Conservation (phyloP, 2,888 invertebrate species). For the Chromoteleia sp. region DNA sequence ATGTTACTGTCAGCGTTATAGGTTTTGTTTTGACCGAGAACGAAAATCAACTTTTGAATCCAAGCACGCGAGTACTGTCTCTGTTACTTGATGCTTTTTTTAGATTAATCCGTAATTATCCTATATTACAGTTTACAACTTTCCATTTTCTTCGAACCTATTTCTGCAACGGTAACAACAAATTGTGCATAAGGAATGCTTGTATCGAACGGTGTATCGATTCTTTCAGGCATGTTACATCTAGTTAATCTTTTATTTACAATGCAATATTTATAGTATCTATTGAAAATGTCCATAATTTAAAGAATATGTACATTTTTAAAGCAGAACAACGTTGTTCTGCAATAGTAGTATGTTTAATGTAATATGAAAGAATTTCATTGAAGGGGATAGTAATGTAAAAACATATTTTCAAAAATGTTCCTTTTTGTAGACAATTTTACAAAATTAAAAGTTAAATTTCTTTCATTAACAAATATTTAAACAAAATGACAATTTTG, state of each 20-base stretch:
- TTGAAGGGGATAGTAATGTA: too few relatives aligned
- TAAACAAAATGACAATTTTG: too few relatives aligned
- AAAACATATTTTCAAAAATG: too few relatives aligned
- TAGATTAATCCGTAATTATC: neutral
- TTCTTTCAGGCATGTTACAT: neutral
- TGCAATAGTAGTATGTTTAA: too few relatives aligned
- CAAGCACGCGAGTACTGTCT: neutral
- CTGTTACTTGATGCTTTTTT: constrained; percentile 9
- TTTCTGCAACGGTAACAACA: neutral
- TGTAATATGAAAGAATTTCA: too few relatives aligned
- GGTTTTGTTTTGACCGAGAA: constrained; percentile 46
- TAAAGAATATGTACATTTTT: neutral
- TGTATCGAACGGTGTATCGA: neutral
- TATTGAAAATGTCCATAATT: too few relatives aligned
- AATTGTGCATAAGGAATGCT: constrained; percentile 1
- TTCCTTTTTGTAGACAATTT: too few relatives aligned
- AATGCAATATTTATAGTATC: neutral
- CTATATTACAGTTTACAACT: constrained; percentile 15
- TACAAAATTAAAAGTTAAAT: too few relatives aligned
- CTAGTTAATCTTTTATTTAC: neutral
- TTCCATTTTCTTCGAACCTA: neutral
- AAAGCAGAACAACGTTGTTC: too few relatives aligned
- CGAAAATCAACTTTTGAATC: constrained; percentile 43
- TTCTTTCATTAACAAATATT: too few relatives aligned
- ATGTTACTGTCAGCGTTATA: constrained; percentile 23